Base-by-base conservation (phyloP, 2,113 vertebrate species). In the Clarias batrachus region DNA sequence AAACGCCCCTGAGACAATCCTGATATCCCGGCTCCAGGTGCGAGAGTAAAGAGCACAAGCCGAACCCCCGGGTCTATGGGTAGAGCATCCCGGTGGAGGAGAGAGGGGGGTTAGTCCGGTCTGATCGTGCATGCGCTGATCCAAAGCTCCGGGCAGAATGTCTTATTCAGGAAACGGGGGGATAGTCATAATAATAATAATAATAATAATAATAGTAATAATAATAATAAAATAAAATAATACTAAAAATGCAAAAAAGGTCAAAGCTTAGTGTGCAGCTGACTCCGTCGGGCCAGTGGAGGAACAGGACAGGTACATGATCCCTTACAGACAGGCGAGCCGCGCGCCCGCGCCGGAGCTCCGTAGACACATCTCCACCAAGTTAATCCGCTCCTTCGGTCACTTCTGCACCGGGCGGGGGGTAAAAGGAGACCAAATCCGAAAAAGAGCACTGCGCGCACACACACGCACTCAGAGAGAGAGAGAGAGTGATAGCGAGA, bases 331-430 rank as follows among this genome's bases (percentile, higher is more conserved):
- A 65, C 85, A 82, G 77, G 84, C 73, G 90, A 89, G 87, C 86
- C 62, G 85, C 78, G 88, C 84, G 87, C 71, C 54, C 90, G 88
- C 83, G 81, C 87, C 62, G 52, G 88, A 82, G 89, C 89, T 91
- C 91, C 91, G 89, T 48, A 81, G 85, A 68, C 84, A 87, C 82
- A 89, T 91, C 88, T 21, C 27, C 82, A 82, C 48, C 41, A 91
- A 87, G 82, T 87, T 94, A 94, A 95, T 94, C 93, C 94, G 85
- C 82, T 71, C 54, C 76, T 57, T 57, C 27, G 56, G 1, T 60
- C 57, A 60, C 37, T 59, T 80, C 56, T 33, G 77, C 56, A 13
- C 68, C 16, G 85, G 56, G 17, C 48, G 83, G 57, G 91, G 90
- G 87, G 65, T 65, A 86, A 90, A 89, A 89, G 89, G 91, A 89